Conservation (phyloP, 2,888 invertebrate species). For the Calameuta filiformis region DNA sequence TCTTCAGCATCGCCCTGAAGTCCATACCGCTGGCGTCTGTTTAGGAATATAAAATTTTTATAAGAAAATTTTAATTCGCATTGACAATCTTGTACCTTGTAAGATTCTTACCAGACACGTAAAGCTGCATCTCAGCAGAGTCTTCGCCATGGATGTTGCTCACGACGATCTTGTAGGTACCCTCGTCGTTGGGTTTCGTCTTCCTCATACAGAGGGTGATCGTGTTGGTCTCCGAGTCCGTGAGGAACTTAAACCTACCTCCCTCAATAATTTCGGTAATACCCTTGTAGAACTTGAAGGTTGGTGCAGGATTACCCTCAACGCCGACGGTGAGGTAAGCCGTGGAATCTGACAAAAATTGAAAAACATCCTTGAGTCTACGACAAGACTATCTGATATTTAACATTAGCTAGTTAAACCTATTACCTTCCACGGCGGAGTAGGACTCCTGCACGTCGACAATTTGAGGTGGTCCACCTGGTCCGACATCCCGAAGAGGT, state of each 20-base stretch:
- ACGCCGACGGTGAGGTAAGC: slow-evolving; percentile 93
- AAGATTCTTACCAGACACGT: slow-evolving; percentile 84
- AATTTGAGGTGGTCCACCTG: slow-evolving; percentile 88
- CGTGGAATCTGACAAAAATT: slow-evolving; percentile 78
- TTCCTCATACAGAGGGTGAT: slow-evolving; percentile 96
- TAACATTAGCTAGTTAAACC: background rate
- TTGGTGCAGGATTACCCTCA: slow-evolving; percentile 94
- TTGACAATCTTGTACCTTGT: slow-evolving; percentile 2
- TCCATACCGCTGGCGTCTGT: slow-evolving; percentile 97
- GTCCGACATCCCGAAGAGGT: slow-evolving; percentile 83
- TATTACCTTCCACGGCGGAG: slow-evolving; percentile 96
- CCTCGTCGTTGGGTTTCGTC: slow-evolving; percentile 96
- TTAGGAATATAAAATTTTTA: background rate
- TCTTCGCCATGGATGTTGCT: slow-evolving; percentile 96
- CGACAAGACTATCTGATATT: background rate
- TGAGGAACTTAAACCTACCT: slow-evolving; percentile 94
- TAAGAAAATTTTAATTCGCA: background rate
- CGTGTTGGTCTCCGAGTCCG: slow-evolving; percentile 92
- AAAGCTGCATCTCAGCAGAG: slow-evolving; percentile 94
- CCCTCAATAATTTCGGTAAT: slow-evolving; percentile 94
- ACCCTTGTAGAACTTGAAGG: slow-evolving; percentile 95
- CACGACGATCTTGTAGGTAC: slow-evolving; percentile 92
- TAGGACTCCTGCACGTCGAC: slow-evolving; percentile 95
- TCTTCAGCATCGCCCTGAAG: slow-evolving; percentile 98
- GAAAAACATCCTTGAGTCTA: background rate